Evolutionary conservation across 2,113 vertebrate genomes (phyloP).

Genomic region (Nycticebus coucang): DNA sequence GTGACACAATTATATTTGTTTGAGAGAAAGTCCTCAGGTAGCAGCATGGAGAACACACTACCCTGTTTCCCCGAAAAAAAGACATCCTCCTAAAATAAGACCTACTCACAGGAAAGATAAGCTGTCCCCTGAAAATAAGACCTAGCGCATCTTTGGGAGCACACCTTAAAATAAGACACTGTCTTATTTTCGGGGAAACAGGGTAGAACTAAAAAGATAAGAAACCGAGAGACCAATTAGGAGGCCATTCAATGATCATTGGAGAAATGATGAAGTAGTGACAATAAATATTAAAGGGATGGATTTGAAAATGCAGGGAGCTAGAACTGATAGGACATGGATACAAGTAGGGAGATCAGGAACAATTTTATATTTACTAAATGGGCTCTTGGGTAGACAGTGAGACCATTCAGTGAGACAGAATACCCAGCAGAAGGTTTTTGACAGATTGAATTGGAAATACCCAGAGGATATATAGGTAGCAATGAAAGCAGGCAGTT

Average conservation of each 20-base stretch:
- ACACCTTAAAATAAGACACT: too few species aligned
- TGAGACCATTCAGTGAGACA: not conserved
- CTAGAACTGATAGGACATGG: not conserved
- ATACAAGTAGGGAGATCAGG: not conserved
- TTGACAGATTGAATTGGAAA: not conserved
- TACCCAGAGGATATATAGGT: not conserved
- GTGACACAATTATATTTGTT: not conserved
- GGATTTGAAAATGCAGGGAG: not conserved
- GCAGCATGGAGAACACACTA: not conserved
- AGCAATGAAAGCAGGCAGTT: not conserved
- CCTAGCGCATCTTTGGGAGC: too few species aligned
- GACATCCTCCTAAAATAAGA: too few species aligned
- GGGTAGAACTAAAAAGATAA: not conserved
- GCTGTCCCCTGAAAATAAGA: too few species aligned
- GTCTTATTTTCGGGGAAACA: too few species aligned
- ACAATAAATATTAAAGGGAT: slow-evolving; percentile 4
- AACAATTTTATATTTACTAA: slow-evolving; percentile 34
- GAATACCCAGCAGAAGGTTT: not conserved
- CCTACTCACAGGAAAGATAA: too few species aligned
- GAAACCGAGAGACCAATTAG: not conserved
- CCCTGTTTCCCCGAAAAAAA: too few species aligned
- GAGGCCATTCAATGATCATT: not conserved
- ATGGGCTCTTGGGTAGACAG: not conserved
- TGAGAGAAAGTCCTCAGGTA: not conserved
- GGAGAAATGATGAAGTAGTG: not conserved